Percentiles rank a stretch among this genome's conserved stretches.
phyloP scores from a whole-genome alignment of 2,888 invertebrate genomes.

The Melangyna quadrimaculata region DNA sequence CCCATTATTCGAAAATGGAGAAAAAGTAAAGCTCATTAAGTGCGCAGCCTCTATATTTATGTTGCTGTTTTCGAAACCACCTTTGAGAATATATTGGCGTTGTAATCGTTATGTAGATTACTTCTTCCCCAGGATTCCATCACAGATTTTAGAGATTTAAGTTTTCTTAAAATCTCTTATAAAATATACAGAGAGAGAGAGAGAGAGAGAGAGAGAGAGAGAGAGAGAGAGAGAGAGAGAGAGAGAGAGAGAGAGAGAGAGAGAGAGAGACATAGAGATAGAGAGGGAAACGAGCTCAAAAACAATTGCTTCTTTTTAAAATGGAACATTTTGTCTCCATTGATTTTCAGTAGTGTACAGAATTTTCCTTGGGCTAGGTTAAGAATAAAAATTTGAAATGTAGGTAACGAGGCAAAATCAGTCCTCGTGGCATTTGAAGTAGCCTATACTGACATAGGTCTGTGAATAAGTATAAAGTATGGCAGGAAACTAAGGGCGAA shows the following conservation, averaged over 20 bases:
- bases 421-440: slow-evolving; percentile 36
- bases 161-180: neutral
- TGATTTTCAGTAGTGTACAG: slow-evolving; percentile 70
- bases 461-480: neutral
- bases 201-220: no score
- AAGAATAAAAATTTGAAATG: slow-evolving; percentile 61
- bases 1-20: slow-evolving; percentile 22
- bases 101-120: neutral
- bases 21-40: neutral
- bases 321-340: slow-evolving; percentile 54
- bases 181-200: no score
- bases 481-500: neutral
- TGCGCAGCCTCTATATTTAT: neutral
- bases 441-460: slow-evolving; percentile 9
- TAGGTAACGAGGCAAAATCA: slow-evolving; percentile 51
- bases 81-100: neutral
- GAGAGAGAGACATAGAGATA: no score
- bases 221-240: no score
- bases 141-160: neutral
- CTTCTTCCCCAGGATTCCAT: neutral
- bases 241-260: no score
- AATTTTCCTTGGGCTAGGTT: slow-evolving; percentile 71
- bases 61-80: neutral
- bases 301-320: slow-evolving; percentile 24
- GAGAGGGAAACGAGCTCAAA: neutral